Conservation (phyloP, 2,113 vertebrate genomes). For the Recurvirostra avosetta region DNA sequence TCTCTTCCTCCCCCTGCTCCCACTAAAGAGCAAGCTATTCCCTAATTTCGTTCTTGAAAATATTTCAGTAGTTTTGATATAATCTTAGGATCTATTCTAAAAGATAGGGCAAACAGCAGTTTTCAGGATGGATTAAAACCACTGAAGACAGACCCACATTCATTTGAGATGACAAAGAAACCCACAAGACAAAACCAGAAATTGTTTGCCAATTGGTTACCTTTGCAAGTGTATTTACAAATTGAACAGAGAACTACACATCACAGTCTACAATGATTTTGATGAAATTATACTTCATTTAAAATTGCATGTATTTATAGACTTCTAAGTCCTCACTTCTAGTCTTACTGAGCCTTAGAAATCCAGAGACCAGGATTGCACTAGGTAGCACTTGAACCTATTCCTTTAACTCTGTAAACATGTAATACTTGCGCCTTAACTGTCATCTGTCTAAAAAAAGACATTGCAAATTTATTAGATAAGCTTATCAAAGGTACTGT, state of each 20-base stretch:
- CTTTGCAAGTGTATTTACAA: not conserved
- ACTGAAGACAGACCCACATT: not conserved
- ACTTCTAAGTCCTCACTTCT: not conserved
- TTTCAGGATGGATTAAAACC: not conserved
- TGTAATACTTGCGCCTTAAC: not conserved
- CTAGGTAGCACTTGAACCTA: not conserved
- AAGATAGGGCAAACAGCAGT: not conserved
- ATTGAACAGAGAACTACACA: not conserved
- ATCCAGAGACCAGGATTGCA: not conserved
- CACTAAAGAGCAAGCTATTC: not conserved
- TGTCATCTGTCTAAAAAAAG: not conserved
- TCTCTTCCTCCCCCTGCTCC: not conserved
- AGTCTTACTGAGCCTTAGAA: not conserved
- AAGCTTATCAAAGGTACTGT: not conserved
- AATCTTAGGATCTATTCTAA: not conserved
- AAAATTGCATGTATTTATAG: not conserved
- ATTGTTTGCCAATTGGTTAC: not conserved
- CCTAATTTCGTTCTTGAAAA: not conserved
- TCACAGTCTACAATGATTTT: not conserved
- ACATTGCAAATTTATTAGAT: not conserved
- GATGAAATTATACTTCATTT: not conserved
- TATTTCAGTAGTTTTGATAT: not conserved
- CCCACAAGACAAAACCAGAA: not conserved
- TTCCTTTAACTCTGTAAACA: not conserved
- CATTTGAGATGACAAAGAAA: not conserved